Evolutionary conservation across 2,797 vertebrate genomes (phyloP).

Genomic region (Enteromius mattozi): DNA sequence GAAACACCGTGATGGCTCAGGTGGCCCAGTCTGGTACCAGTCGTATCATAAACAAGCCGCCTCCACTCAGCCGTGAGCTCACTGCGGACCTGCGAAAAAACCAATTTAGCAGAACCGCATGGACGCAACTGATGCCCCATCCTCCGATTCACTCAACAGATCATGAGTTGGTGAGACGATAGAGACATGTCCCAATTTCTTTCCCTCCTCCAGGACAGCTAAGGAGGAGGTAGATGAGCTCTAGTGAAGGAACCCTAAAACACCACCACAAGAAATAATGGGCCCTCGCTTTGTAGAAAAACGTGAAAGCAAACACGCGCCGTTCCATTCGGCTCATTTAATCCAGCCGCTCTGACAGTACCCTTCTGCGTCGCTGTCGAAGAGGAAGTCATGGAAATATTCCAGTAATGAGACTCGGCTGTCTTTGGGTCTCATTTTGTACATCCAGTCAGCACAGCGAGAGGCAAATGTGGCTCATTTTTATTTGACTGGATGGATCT

Average conservation of each 20-base stretch:
- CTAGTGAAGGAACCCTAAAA: conserved; percentile 35
- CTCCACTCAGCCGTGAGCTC: conserved; percentile 34
- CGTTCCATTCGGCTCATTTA: conserved; percentile 45
- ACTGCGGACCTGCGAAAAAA: conserved; percentile 39
- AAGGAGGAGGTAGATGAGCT: conserved; percentile 11
- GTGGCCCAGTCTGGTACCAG: conserved; percentile 55
- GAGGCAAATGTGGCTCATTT: conserved; percentile 20
- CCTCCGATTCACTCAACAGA: conserved; percentile 42
- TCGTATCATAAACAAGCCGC: conserved; percentile 47
- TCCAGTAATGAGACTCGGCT: conserved; percentile 79
- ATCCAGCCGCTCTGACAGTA: conserved; percentile 39
- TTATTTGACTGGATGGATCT: conserved; percentile 26
- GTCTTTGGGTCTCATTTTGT: conserved; percentile 71
- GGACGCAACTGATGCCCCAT: conserved; percentile 45
- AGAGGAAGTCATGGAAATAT: conserved; percentile 51
- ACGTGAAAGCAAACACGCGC: conserved; percentile 2
- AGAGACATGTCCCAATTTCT: conserved; percentile 41
- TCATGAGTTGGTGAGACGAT: conserved; percentile 44
- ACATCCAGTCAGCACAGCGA: conserved; percentile 34
- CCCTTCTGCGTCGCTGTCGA: conserved; percentile 27
- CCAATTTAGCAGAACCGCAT: conserved; percentile 55
- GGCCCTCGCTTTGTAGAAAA: conserved; percentile 10
- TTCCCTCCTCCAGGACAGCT: conserved; percentile 6
- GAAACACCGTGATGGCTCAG: conserved; percentile 47
- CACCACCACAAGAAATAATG: conserved; percentile 35